Conservation (phyloP, 2,888 invertebrate genomes). For the Mimachlamys varia region DNA sequence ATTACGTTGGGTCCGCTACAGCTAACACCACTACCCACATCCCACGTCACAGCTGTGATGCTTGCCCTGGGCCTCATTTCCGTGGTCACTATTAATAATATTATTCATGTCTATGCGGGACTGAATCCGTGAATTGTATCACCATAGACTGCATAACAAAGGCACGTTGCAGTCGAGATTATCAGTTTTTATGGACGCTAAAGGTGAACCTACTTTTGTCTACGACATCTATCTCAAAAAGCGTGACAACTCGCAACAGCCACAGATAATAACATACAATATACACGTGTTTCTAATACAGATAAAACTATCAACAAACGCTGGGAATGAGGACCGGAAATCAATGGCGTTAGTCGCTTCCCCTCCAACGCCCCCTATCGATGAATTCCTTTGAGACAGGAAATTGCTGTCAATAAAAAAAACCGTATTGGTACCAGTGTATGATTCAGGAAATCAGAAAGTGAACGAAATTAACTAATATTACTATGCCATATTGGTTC, state of each 20-base stretch:
- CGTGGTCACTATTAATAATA: background rate
- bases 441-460: too few relatives aligned
- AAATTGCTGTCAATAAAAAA: constrained; percentile 21
- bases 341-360: constrained; percentile 13
- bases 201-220: background rate
- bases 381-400: background rate
- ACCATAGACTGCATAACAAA: background rate
- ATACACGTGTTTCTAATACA: background rate
- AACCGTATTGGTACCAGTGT: background rate
- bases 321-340: background rate
- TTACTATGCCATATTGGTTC: too few relatives aligned
- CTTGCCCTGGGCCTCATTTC: background rate
- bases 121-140: background rate
- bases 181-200: background rate
- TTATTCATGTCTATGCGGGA: background rate
- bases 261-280: background rate
- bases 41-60: background rate
- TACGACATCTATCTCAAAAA: background rate
- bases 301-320: constrained; percentile 1
- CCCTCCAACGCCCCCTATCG: constrained; percentile 14
- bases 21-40: background rate
- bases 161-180: background rate
- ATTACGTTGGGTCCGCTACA: background rate
- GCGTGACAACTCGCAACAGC: background rate
- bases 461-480: too few relatives aligned